Percentiles rank a stretch among this genome's conserved stretches.
These are phyloP conservation scores for Psephotus haematonotus DNA, from an alignment of 2,113 vertebrate genomes.

Conservation along the genomic window DNA sequence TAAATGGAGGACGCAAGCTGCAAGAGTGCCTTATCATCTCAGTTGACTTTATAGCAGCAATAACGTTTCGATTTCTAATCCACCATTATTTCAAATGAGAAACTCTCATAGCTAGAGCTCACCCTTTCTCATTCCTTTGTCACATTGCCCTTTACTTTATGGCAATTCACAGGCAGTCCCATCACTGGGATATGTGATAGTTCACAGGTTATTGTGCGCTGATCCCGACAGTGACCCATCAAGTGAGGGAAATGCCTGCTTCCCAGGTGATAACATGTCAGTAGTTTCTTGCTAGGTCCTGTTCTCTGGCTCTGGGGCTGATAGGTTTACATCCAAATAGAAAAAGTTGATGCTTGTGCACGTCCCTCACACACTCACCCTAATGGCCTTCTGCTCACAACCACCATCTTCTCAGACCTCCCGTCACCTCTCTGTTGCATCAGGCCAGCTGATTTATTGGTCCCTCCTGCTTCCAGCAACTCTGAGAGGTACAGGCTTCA, in stretches of 20 bases:
- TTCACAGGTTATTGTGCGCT: rapidly evolving
- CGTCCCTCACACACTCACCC: background rate
- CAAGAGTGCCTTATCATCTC: background rate
- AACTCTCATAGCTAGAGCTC: background rate
- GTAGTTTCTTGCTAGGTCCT: background rate
- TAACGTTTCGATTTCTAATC: background rate
- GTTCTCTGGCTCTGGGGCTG: background rate
- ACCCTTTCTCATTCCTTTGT: background rate
- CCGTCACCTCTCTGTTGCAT: background rate
- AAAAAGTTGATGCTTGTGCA: background rate
- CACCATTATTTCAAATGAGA: background rate
- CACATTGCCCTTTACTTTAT: background rate
- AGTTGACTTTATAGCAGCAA: background rate
- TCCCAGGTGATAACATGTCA: background rate
- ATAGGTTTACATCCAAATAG: background rate
- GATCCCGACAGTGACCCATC: background rate
- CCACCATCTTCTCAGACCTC: background rate
- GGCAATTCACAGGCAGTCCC: background rate
- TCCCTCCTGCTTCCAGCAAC: background rate
- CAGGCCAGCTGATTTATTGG: background rate
- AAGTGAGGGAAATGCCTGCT: background rate
- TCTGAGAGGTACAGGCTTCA: background rate
- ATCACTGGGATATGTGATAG: background rate
- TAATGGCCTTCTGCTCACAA: background rate
- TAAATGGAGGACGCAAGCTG: background rate